These are phyloP conservation scores for Sparidentex hasta DNA, from an alignment of 2,797 vertebrate genomes.

Conservation along the genomic window DNA sequence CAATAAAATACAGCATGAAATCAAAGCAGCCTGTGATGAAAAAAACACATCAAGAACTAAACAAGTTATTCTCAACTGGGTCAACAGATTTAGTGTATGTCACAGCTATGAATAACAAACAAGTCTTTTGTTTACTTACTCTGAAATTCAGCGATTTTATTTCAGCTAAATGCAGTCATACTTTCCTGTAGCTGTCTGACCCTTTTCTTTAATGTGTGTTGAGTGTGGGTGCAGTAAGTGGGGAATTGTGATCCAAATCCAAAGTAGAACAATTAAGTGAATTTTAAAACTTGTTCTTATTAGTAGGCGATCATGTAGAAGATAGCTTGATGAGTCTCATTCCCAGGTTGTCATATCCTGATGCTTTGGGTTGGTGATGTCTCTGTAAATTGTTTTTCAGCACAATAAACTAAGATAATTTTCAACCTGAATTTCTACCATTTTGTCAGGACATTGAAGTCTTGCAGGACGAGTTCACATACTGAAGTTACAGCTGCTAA, in stretches of 20 bases:
- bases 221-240: not conserved
- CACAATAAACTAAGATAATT: no score
- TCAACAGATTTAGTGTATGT: not conserved
- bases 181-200: not conserved
- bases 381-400: no score
- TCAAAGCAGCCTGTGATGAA: not conserved
- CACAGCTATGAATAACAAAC: not conserved
- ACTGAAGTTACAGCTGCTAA: not conserved
- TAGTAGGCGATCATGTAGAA: no score
- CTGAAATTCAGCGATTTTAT: not conserved
- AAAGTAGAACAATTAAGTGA: not conserved
- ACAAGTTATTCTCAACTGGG: not conserved
- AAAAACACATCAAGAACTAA: conserved; percentile 1
- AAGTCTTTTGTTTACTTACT: not conserved
- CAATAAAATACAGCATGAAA: not conserved
- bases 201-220: not conserved
- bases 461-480: not conserved
- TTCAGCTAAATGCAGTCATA: not conserved
- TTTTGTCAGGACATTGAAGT: no score
- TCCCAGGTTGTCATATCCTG: no score
- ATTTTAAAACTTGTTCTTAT: no score
- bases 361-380: not conserved
- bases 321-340: not conserved
- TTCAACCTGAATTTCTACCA: no score
- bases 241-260: not conserved